A percentile compares a stretch with the other conserved stretches of the same genome.
Conservation (phyloP, 2,113 vertebrate species). For the Lathamus discolor region DNA sequence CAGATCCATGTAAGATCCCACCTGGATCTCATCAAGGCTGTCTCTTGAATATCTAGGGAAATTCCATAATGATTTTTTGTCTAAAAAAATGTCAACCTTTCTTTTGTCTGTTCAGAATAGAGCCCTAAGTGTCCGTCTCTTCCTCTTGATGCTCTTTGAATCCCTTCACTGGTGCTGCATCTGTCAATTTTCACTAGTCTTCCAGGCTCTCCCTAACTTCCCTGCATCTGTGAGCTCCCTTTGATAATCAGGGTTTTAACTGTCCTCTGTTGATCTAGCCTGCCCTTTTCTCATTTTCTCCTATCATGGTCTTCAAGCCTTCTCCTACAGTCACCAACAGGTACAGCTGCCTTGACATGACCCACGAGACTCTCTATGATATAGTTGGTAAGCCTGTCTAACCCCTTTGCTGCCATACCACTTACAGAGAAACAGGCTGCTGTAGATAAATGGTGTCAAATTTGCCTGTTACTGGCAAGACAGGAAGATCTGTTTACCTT, state of each 20-base stretch:
- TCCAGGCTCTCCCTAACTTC: neutral
- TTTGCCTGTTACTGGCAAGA: neutral
- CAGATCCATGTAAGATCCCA: neutral
- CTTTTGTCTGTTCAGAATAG: neutral
- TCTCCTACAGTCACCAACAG: neutral
- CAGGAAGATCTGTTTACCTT: neutral
- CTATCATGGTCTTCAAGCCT: neutral
- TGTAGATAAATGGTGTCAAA: neutral
- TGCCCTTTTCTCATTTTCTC: neutral
- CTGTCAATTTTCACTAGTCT: neutral
- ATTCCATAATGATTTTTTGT: neutral
- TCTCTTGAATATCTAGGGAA: neutral
- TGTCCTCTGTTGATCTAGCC: neutral
- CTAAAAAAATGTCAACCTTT: neutral
- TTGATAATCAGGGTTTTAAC: neutral
- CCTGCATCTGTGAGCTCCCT: neutral
- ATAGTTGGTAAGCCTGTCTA: neutral
- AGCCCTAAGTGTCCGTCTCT: neutral
- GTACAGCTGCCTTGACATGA: neutral
- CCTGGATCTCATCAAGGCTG: neutral
- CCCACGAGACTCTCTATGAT: rapidly evolving
- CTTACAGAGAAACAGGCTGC: neutral
- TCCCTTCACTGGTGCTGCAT: neutral
- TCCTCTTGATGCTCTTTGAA: neutral
- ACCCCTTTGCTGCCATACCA: neutral